A percentile compares a stretch with the other conserved stretches of the same genome.
Conservation (phyloP, 2,888 invertebrate genomes). For the Microplitis deprimator region DNA sequence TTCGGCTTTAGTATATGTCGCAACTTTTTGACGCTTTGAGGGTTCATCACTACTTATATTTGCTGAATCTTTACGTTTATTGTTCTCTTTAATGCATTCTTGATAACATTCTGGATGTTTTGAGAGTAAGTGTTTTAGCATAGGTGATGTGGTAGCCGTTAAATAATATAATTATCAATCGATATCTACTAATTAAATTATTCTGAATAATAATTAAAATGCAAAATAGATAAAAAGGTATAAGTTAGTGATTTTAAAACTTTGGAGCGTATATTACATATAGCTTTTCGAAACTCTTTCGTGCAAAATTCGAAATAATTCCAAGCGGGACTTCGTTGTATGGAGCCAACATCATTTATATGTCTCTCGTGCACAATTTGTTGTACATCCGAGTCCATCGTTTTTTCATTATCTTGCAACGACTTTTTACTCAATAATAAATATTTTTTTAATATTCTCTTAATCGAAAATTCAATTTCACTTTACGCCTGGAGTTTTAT, state of each 20-base stretch:
- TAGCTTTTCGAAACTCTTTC: neutral
- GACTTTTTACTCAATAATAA: no score
- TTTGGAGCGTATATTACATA: slow-evolving; percentile 14
- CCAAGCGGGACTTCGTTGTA: neutral
- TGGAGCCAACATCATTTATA: no score
- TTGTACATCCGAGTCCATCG: no score
- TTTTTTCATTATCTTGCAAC: no score
- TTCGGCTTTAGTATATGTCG: slow-evolving; percentile 11
- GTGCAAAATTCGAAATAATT: slow-evolving; percentile 6
- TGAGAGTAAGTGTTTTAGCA: slow-evolving; percentile 6
- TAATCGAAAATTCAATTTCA: no score
- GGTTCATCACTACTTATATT: neutral
- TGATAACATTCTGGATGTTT: neutral
- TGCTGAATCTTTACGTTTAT: neutral
- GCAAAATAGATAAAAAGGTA: neutral
- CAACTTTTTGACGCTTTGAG: neutral
- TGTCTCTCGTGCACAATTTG: no score
- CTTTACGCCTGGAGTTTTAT: no score
- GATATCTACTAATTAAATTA: neutral
- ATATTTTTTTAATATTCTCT: no score
- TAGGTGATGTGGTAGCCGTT: slow-evolving; percentile 4
- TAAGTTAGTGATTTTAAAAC: neutral
- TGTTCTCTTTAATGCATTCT: neutral
- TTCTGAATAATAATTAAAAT: neutral
- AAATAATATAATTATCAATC: neutral